Percentiles rank a stretch among this genome's conserved stretches.
phyloP scores from a whole-genome alignment of 2,113 vertebrate genomes.

The Nestor notabilis region DNA sequence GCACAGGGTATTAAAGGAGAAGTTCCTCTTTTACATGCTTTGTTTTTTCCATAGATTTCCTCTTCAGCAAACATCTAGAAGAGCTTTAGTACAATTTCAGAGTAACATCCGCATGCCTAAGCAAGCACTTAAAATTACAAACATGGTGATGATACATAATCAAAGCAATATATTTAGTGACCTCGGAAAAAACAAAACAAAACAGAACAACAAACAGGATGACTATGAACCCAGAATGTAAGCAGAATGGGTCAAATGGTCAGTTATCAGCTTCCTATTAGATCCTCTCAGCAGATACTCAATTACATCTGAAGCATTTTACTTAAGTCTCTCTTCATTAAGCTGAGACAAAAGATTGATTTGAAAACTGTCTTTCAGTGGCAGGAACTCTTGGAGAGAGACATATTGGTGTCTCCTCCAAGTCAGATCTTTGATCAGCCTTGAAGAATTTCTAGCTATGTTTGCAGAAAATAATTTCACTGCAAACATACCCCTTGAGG shows the following conservation, averaged over 20 bases:
- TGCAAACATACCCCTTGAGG: neutral
- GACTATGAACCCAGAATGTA: neutral
- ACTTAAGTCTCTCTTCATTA: neutral
- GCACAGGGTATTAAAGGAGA: neutral
- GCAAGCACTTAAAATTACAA: neutral
- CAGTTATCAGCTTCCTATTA: neutral
- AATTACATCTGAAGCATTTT: neutral
- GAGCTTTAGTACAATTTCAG: neutral
- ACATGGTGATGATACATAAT: neutral
- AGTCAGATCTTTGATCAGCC: neutral
- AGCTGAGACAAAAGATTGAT: neutral
- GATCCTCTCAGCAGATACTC: neutral
- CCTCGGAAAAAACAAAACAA: accelerated
- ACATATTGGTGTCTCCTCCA: neutral
- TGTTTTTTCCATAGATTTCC: neutral
- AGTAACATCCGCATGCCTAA: neutral
- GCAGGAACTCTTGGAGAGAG: neutral
- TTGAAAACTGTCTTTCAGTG: neutral
- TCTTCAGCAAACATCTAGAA: neutral
- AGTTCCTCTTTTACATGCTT: neutral
- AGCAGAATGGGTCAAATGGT: neutral
- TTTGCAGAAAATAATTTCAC: neutral
- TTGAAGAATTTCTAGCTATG: neutral
- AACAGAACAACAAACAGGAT: neutral
- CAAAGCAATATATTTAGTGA: neutral